phyloP scores from a whole-genome alignment of 2,113 vertebrate species.

The Tautogolabrus adspersus region DNA sequence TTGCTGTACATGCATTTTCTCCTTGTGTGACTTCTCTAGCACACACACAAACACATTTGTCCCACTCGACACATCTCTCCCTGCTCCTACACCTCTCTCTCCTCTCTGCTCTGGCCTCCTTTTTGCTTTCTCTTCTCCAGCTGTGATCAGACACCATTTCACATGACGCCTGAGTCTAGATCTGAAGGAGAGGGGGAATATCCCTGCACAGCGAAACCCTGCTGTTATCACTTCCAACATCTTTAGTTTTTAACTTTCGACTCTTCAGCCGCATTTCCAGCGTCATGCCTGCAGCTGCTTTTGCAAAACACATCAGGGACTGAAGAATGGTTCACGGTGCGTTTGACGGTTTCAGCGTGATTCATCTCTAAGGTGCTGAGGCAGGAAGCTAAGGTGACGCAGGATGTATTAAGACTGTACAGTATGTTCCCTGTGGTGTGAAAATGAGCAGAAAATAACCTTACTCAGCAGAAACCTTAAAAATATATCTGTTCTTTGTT shows the following conservation, averaged over 20 bases:
- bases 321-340: conserved; percentile 26
- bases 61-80: conserved; percentile 44
- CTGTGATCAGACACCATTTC: conserved; percentile 59
- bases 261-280: conserved; percentile 11
- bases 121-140: conserved; percentile 35
- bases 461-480: conserved; percentile 37
- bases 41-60: conserved; percentile 42
- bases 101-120: conserved; percentile 21
- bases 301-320: conserved; percentile 39
- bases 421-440: conserved; percentile 40
- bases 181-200: conserved; percentile 46
- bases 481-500: conserved; percentile 40
- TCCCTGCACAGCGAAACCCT: conserved; percentile 34
- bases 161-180: conserved; percentile 29
- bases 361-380: conserved; percentile 60
- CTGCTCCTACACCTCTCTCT: conserved; percentile 2
- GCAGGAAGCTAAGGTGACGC: conserved; percentile 61
- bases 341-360: conserved; percentile 34
- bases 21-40: conserved; percentile 8
- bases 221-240: conserved; percentile 37
- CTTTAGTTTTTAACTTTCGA: conserved; percentile 25
- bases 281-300: conserved; percentile 52
- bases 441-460: conserved; percentile 41
- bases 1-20: background rate
- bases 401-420: conserved; percentile 50